phyloP scores from a whole-genome alignment of 2,888 invertebrate genomes.

The Drosophila anomalata region DNA sequence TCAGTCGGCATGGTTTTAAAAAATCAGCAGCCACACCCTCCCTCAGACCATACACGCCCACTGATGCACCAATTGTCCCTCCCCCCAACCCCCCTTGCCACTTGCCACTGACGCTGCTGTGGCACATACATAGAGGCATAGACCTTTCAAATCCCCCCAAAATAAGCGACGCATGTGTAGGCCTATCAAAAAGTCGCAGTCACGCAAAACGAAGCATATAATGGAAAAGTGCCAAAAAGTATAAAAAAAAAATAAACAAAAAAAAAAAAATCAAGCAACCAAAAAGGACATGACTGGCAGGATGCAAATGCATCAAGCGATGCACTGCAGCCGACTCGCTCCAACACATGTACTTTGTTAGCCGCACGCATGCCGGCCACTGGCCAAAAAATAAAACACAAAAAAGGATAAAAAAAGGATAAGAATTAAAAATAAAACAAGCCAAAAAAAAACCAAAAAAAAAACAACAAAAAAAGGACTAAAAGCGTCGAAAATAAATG shows the following conservation, averaged over 20 bases:
- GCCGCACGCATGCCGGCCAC: constrained; percentile 38
- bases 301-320: constrained; percentile 20
- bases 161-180: constrained; percentile 62
- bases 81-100: not conserved
- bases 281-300: constrained; percentile 9
- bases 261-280: constrained; percentile 7
- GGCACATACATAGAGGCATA: constrained; percentile 59
- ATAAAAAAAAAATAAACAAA: constrained; percentile 11
- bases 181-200: constrained; percentile 75
- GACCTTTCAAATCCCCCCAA: constrained; percentile 73
- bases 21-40: not conserved
- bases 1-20: constrained; percentile 2
- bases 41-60: not conserved
- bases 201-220: constrained; percentile 64
- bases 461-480: constrained; percentile 15
- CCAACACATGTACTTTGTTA: constrained; percentile 55
- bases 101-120: not conserved
- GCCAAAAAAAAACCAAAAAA: constrained; percentile 25
- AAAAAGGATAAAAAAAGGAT: constrained; percentile 6
- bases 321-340: constrained; percentile 61
- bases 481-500: constrained; percentile 34
- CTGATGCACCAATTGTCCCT: constrained; percentile 12
- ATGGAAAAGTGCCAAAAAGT: constrained; percentile 65
- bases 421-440: constrained; percentile 50
- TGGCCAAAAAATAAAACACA: constrained; percentile 49